Conservation (phyloP, 2,888 invertebrate genomes). For the Tortrix viridana region DNA sequence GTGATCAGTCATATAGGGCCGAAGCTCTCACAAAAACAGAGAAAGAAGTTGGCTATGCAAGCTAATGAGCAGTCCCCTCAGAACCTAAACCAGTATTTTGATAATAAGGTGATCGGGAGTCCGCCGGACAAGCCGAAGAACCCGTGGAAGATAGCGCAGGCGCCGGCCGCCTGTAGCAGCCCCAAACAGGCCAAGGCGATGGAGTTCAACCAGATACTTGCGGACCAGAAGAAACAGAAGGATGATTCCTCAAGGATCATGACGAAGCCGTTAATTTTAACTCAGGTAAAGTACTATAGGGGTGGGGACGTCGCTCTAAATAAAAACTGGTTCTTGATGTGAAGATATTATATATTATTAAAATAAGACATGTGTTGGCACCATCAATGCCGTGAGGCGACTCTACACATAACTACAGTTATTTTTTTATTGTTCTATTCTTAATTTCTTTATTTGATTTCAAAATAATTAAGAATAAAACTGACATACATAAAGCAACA, state of each 20-base stretch:
- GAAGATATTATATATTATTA: too few species aligned
- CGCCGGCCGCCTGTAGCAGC: constrained; percentile 62
- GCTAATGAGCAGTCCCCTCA: constrained; percentile 59
- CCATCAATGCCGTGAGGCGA: too few species aligned
- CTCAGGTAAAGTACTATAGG: constrained; percentile 88
- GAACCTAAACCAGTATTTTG: constrained; percentile 61
- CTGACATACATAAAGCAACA: too few species aligned
- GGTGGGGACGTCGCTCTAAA: too few species aligned
- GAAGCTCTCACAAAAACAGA: constrained; percentile 87
- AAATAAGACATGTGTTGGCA: too few species aligned
- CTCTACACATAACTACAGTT: too few species aligned
- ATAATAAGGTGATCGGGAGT: constrained; percentile 58
- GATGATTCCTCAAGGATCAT: constrained; percentile 88
- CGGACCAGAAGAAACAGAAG: constrained; percentile 89
- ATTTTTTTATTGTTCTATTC: too few species aligned
- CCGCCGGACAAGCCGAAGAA: constrained; percentile 79
- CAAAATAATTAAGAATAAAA: too few species aligned
- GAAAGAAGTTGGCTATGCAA: constrained; percentile 84
- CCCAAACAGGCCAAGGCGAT: constrained; percentile 67
- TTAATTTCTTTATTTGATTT: too few species aligned
- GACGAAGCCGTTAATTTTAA: constrained; percentile 88
- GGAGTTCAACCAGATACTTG: constrained; percentile 85
- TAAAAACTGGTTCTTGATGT: too few species aligned
- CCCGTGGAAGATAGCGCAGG: constrained; percentile 72
- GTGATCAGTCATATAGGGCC: constrained; percentile 74